Evolutionary conservation across 2,113 vertebrate species (phyloP).

Genomic region (Stigmatopora argus): DNA sequence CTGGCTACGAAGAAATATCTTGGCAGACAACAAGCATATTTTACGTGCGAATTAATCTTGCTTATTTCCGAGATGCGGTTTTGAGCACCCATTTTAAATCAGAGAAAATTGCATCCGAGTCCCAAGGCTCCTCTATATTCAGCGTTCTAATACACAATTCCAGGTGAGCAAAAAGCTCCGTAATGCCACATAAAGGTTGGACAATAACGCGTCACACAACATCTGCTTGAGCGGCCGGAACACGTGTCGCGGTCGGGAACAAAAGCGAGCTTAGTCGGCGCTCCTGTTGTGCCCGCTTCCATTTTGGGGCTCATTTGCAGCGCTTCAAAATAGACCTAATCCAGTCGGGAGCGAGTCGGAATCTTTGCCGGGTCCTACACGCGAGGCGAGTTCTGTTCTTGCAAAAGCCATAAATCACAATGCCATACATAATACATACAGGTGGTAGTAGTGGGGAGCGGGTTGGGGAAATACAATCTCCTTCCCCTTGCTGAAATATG

Average conservation of each 20-base stretch:
- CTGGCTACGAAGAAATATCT: not conserved
- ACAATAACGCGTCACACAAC: not conserved
- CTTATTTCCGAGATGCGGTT: not conserved
- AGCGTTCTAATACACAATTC: constrained; percentile 16
- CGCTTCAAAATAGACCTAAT: constrained; percentile 39
- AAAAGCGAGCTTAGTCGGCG: constrained; percentile 10
- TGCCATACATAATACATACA: constrained; percentile 39
- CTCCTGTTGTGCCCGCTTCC: constrained; percentile 26
- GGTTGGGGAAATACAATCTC: constrained; percentile 26
- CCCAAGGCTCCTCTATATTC: constrained; percentile 17
- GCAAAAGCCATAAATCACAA: constrained; percentile 47
- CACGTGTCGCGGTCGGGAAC: constrained; percentile 6
- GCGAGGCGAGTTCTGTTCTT: constrained; percentile 12
- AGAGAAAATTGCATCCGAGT: not conserved
- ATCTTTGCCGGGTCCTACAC: constrained; percentile 9
- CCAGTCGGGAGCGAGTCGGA: constrained; percentile 12
- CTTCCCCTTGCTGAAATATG: constrained; percentile 33
- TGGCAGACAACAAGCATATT: not conserved
- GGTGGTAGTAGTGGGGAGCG: constrained; percentile 1
- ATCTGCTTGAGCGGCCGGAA: constrained; percentile 8
- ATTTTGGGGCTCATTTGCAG: constrained; percentile 57
- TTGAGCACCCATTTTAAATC: not conserved
- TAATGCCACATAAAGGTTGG: not conserved
- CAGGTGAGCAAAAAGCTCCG: constrained; percentile 26
- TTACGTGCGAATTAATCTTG: not conserved